Evolutionary conservation across 2,797 vertebrate genomes (phyloP).

Genomic region (Catharus ustulatus): DNA sequence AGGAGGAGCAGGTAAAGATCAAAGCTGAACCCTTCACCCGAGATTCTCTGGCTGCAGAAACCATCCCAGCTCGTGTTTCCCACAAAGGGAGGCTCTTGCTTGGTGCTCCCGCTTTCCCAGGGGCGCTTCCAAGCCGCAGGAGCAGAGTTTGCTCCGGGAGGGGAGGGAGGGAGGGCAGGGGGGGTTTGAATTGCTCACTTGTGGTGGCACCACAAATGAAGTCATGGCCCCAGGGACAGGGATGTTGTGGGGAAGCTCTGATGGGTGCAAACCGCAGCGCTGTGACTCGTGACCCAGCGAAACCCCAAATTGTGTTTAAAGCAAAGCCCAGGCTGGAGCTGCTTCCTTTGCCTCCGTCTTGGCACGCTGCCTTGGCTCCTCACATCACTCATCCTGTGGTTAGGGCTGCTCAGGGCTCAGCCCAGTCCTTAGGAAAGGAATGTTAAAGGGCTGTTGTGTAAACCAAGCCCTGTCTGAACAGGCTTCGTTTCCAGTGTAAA

Average conservation of each 20-base stretch:
- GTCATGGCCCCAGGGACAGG: neutral
- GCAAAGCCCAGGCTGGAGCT: neutral
- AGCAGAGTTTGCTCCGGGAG: neutral
- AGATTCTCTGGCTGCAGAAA: neutral
- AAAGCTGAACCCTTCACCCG: neutral
- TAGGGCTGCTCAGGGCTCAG: neutral
- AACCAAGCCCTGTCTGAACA: conserved; percentile 45
- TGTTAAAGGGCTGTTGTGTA: conserved; percentile 43
- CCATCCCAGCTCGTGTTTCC: neutral
- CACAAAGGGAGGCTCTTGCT: neutral
- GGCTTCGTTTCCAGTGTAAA: conserved; percentile 57
- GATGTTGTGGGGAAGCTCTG: neutral
- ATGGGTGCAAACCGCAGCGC: neutral
- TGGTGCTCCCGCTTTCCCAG: neutral
- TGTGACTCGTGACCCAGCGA: neutral
- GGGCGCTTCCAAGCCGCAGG: neutral
- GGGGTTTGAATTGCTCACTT: neutral
- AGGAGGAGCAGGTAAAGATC: conserved; percentile 6
- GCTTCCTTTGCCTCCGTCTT: neutral
- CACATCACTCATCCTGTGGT: neutral
- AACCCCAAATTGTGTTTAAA: neutral
- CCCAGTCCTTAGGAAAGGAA: conserved; percentile 13
- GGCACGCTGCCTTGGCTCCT: neutral
- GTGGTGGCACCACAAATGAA: neutral
- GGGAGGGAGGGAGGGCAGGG: neutral